A percentile compares a stretch with the other conserved stretches of the same genome.
These are phyloP conservation scores for Apamea anceps DNA, from an alignment of 2,888 invertebrate genomes.

Conservation along the genomic window DNA sequence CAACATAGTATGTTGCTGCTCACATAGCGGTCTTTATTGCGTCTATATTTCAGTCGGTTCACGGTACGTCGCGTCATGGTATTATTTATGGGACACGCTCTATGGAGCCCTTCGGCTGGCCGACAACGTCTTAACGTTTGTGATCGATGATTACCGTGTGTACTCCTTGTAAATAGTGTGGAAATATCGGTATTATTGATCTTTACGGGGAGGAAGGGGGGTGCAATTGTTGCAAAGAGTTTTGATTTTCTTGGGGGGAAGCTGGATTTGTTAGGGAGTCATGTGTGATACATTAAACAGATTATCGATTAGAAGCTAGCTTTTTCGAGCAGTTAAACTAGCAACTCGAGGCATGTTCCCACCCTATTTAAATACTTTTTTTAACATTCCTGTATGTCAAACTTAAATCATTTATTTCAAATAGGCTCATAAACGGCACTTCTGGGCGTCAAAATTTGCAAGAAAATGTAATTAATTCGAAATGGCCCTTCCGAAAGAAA, in stretches of 20 bases:
- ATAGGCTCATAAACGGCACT: no score
- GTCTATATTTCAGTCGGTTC: conserved; percentile 81
- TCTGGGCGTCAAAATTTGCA: no score
- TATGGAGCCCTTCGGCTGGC: conserved; percentile 67
- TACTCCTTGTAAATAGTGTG: conserved; percentile 65
- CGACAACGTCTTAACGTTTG: conserved; percentile 73
- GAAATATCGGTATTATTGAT: conserved; percentile 41
- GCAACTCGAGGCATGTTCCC: no score
- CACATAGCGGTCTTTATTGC: conserved; percentile 78
- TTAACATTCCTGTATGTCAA: no score
- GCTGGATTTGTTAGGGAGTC: neutral
- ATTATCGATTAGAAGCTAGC: neutral
- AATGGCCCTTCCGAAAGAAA: no score
- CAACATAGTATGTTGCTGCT: conserved; percentile 68
- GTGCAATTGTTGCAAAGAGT: conserved; percentile 1
- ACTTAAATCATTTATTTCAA: no score
- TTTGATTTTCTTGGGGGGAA: neutral
- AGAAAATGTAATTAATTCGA: no score
- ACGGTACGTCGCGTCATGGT: conserved; percentile 74
- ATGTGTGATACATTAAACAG: neutral
- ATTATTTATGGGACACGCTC: conserved; percentile 78
- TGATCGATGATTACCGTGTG: conserved; percentile 72
- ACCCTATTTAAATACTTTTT: no score
- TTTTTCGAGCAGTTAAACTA: neutral
- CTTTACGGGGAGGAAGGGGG: neutral